Evolutionary conservation across 2,888 invertebrate genomes (phyloP).

Genomic region (Vandiemenella viatica): DNA sequence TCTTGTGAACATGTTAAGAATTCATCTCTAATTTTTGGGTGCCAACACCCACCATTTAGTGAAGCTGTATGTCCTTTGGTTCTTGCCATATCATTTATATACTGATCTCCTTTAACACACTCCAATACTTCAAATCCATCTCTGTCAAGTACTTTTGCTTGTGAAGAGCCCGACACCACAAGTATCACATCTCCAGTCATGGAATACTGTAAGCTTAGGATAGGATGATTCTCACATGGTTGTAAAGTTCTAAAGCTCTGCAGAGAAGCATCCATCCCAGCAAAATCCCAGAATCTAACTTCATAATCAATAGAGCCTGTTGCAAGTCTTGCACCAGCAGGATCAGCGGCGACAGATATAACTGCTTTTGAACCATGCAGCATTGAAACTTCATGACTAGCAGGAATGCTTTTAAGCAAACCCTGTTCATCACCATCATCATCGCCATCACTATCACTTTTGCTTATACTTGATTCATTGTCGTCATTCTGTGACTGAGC

Average conservation of each 20-base stretch:
- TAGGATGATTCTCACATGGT: constrained; percentile 89
- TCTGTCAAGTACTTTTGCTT: constrained; percentile 84
- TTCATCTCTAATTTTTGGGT: constrained; percentile 78
- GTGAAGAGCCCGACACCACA: constrained; percentile 81
- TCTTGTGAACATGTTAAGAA: constrained; percentile 92
- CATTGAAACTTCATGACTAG: constrained; percentile 64
- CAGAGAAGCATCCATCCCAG: constrained; percentile 90
- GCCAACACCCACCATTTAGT: constrained; percentile 83
- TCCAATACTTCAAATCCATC: constrained; percentile 89
- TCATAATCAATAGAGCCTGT: constrained; percentile 93
- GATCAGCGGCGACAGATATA: constrained; percentile 80
- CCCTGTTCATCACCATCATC: constrained; percentile 22
- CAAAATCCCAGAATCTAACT: constrained; percentile 96
- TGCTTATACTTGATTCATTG: constrained; percentile 9
- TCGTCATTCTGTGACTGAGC: constrained; percentile 19
- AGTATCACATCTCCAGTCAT: constrained; percentile 86
- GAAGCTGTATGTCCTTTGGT: constrained; percentile 92
- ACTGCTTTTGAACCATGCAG: constrained; percentile 82
- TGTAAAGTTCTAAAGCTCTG: constrained; percentile 83
- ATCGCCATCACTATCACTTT: constrained; percentile 21
- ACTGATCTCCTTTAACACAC: constrained; percentile 90
- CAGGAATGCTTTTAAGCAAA: constrained; percentile 39
- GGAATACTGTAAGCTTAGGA: constrained; percentile 79
- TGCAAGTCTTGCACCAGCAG: constrained; percentile 79
- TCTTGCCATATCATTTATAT: constrained; percentile 82